phyloP scores from a whole-genome alignment of 2,888 invertebrate species.

The Mechanitis messenoides region DNA sequence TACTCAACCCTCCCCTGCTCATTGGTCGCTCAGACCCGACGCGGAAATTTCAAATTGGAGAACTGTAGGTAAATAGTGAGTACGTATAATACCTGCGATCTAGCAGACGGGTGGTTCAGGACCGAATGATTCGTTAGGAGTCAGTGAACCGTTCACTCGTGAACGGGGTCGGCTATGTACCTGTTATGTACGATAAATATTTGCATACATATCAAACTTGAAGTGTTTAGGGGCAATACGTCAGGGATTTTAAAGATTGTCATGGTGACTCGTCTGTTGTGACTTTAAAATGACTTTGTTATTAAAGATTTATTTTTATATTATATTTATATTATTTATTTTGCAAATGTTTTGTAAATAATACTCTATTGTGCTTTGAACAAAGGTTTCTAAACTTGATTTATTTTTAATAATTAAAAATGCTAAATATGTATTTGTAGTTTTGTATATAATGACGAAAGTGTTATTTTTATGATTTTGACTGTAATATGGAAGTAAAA shows the following conservation, averaged over 20 bases:
- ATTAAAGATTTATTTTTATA: constrained; percentile 3
- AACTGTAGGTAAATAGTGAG: constrained; percentile 47
- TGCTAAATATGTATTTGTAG: too few species aligned
- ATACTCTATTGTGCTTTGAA: too few species aligned
- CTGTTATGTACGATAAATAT: constrained; percentile 71
- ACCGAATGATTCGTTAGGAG: constrained; percentile 62
- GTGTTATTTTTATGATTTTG: too few species aligned
- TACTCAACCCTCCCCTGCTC: constrained; percentile 39
- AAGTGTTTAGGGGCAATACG: constrained; percentile 47
- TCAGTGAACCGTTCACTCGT: constrained; percentile 68
- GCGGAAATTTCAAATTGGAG: constrained; percentile 62
- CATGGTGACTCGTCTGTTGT: background rate
- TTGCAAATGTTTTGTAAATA: too few species aligned
- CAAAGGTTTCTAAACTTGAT: too few species aligned
- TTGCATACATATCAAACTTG: constrained; percentile 68
- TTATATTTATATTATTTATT: background rate
- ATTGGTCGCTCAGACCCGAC: constrained; percentile 47
- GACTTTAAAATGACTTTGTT: constrained; percentile 9
- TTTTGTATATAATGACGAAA: too few species aligned
- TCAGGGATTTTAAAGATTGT: constrained; percentile 38
- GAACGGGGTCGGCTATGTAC: constrained; percentile 62
- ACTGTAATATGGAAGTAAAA: too few species aligned
- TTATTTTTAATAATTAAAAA: too few species aligned
- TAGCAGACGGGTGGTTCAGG: constrained; percentile 27
- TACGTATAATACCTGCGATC: constrained; percentile 32